Percentiles rank a stretch among this genome's conserved stretches.
phyloP scores from a whole-genome alignment of 1,140 invertebrate species.

The Apis florea region DNA sequence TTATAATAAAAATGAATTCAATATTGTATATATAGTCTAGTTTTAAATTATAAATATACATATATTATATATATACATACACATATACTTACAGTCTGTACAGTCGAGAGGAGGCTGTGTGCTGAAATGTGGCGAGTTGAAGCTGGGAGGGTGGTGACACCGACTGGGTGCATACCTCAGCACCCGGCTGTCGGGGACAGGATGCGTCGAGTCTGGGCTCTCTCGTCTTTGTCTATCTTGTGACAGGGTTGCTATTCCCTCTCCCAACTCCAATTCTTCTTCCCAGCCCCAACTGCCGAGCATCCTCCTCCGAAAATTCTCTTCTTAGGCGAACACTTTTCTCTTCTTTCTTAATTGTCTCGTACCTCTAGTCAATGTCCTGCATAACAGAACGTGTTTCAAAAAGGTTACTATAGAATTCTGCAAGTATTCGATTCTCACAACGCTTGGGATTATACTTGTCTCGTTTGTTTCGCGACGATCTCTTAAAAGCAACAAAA shows the following conservation, averaged over 20 bases:
- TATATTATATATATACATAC: neutral
- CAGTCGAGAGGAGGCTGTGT: conserved; percentile 75
- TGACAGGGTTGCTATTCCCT: conserved; percentile 67
- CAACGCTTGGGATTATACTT: neutral
- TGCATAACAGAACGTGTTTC: conserved; percentile 56
- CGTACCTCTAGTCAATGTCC: conserved; percentile 68
- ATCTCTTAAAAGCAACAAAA: neutral
- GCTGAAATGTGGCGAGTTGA: conserved; percentile 74
- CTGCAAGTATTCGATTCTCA: neutral
- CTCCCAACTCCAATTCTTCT: conserved; percentile 78
- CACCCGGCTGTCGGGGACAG: conserved; percentile 78
- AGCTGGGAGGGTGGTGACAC: conserved; percentile 75
- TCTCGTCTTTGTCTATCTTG: conserved; percentile 71
- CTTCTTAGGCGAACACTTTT: conserved; percentile 73
- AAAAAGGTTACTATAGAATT: neutral
- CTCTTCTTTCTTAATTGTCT: conserved; percentile 69
- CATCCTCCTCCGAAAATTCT: conserved; percentile 78
- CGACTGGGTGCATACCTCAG: conserved; percentile 80
- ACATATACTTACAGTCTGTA: conserved; percentile 75
- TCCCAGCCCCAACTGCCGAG: conserved; percentile 78
- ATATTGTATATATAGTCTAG: too few relatives aligned
- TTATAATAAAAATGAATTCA: too few relatives aligned
- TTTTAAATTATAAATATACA: neutral
- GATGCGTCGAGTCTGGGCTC: conserved; percentile 77
- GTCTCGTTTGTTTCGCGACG: neutral